These are phyloP conservation scores for Phoebastria nigripes DNA, from an alignment of 2,797 vertebrate genomes.

Conservation along the genomic window DNA sequence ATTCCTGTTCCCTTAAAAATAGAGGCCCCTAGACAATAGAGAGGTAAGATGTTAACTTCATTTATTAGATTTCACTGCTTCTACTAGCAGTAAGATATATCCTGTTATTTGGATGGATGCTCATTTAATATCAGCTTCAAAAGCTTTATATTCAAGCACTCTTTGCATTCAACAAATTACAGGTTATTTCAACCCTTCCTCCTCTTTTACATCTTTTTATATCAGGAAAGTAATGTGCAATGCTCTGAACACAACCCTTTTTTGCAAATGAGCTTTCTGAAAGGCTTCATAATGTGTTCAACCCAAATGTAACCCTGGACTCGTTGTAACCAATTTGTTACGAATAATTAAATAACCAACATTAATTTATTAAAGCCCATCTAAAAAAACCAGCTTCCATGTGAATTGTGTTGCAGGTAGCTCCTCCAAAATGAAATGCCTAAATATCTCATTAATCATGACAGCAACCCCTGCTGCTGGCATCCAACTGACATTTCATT, in stretches of 20 bases:
- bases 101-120: neutral
- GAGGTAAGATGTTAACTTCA: neutral
- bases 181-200: neutral
- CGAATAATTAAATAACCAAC: slow-evolving; percentile 48
- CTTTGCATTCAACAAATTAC: neutral
- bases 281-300: neutral
- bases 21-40: neutral
- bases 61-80: neutral
- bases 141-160: neutral
- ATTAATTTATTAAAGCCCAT: slow-evolving; percentile 47
- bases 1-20: neutral
- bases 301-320: neutral
- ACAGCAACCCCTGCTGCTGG: slow-evolving; percentile 36
- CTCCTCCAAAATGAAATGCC: slow-evolving; percentile 26
- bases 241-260: neutral
- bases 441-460: slow-evolving; percentile 47
- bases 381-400: neutral
- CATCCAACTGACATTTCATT: slow-evolving; percentile 5
- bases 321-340: slow-evolving; percentile 19
- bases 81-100: neutral
- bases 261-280: neutral
- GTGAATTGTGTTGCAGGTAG: slow-evolving; percentile 41
- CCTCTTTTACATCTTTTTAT: neutral
- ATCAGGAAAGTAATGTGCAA: neutral
- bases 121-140: neutral